Percentiles rank a stretch among this genome's conserved stretches.
Conservation (phyloP, 2,888 invertebrate genomes). For the Cistogaster globosa region DNA sequence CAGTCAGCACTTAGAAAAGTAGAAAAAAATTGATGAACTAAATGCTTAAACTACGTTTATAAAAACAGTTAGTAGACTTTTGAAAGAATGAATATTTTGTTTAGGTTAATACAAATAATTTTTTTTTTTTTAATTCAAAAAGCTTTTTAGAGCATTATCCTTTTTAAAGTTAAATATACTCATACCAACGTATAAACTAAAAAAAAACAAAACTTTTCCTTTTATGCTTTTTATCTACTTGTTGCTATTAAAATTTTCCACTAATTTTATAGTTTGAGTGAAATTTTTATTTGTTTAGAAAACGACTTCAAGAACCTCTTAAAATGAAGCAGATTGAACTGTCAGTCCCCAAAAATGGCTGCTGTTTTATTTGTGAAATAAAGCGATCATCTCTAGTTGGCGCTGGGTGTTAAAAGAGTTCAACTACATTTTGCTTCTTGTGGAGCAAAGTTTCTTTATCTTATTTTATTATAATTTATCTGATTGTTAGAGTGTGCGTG, state of each 20-base stretch:
- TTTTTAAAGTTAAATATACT: too few species aligned
- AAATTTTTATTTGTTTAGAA: slow-evolving; percentile 1
- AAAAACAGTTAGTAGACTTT: too few species aligned
- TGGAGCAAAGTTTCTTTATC: slow-evolving; percentile 49
- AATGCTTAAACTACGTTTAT: too few species aligned
- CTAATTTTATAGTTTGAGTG: slow-evolving; percentile 35
- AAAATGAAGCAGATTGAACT: background rate
- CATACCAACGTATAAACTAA: too few species aligned
- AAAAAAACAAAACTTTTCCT: too few species aligned
- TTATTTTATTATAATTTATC: slow-evolving; percentile 57
- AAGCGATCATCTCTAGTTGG: slow-evolving; percentile 45
- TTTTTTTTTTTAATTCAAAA: too few species aligned
- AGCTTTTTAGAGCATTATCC: too few species aligned
- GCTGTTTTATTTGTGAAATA: slow-evolving; percentile 37
- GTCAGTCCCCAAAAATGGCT: slow-evolving; percentile 68
- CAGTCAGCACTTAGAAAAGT: too few species aligned
- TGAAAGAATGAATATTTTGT: too few species aligned
- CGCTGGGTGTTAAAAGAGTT: slow-evolving; percentile 53
- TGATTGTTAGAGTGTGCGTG: slow-evolving; percentile 64
- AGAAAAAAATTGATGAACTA: too few species aligned
- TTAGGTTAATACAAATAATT: too few species aligned
- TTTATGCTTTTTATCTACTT: background rate
- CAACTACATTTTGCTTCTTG: slow-evolving; percentile 43
- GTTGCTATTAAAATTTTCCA: slow-evolving; percentile 51
- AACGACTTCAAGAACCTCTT: background rate